Conservation (phyloP, 2,113 vertebrate species). For the Potamarius usumacintae region DNA sequence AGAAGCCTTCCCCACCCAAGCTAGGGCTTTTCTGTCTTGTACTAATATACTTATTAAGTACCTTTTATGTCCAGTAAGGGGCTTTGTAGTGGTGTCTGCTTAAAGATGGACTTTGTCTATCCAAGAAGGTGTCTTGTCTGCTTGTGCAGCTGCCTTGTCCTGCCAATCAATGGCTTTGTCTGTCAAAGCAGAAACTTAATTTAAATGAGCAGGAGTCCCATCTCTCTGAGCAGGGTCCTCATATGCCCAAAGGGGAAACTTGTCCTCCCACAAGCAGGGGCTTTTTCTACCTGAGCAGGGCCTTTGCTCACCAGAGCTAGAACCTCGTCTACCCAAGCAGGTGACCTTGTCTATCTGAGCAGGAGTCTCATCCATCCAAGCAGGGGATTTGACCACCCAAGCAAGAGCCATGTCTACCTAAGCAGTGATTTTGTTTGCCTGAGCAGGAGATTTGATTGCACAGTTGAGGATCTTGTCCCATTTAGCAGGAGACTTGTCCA, state of each 20-base stretch:
- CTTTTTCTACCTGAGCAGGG: not conserved
- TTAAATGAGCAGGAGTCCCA: not conserved
- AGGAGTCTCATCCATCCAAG: not conserved
- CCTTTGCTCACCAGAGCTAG: not conserved
- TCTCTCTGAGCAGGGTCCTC: not conserved
- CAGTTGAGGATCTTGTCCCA: too few species aligned
- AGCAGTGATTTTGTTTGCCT: not conserved
- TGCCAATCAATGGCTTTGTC: not conserved
- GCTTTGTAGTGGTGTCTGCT: too few species aligned
- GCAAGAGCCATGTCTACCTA: not conserved
- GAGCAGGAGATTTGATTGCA: too few species aligned
- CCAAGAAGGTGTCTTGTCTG: too few species aligned
- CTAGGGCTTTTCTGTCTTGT: too few species aligned
- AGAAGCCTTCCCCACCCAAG: too few species aligned
- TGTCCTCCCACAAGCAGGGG: not conserved
- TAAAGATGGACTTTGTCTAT: too few species aligned
- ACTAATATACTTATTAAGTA: too few species aligned
- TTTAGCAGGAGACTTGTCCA: too few species aligned
- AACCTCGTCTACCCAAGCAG: not conserved
- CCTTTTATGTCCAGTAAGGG: too few species aligned
- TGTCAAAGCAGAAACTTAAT: not conserved
- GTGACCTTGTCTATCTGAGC: not conserved
- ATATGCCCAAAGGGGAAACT: not conserved
- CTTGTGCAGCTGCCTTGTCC: too few species aligned
- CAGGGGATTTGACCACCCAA: not conserved